phyloP scores from a whole-genome alignment of 2,888 invertebrate species.

The Labia minor region DNA sequence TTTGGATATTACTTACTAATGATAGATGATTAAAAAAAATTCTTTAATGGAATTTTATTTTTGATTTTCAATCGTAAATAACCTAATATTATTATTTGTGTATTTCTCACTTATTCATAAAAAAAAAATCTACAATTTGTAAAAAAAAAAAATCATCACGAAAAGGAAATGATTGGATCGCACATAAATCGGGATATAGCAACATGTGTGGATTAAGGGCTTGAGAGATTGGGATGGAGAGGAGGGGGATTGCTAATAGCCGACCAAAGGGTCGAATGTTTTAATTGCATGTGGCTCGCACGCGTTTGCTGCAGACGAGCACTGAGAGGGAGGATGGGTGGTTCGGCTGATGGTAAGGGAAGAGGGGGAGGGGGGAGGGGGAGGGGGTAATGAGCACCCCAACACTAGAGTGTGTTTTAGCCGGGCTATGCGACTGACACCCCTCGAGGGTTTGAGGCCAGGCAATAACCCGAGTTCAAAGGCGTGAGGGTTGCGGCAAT shows the following conservation, averaged over 20 bases:
- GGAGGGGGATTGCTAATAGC: not conserved
- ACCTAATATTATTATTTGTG: no score
- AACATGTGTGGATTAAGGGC: not conserved
- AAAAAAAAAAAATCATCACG: not conserved
- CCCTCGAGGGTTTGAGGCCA: not conserved
- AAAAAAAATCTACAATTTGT: not conserved
- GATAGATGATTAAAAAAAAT: no score
- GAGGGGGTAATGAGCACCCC: not conserved
- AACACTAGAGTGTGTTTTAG: not conserved
- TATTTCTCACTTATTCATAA: no score
- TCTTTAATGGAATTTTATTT: no score
- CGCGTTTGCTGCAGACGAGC: conserved; percentile 3
- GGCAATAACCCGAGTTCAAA: conserved; percentile 8
- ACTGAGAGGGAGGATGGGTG: no score
- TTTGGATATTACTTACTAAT: no score
- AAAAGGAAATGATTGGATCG: conserved; percentile 7
- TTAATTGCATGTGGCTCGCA: conserved; percentile 13
- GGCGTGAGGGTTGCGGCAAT: conserved; percentile 3
- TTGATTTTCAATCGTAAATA: no score
- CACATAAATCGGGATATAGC: conserved; percentile 8
- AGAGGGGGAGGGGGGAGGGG: no score
- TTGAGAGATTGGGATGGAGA: not conserved
- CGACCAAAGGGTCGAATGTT: conserved; percentile 1
- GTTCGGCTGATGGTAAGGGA: no score
- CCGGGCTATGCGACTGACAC: conserved; percentile 2